These are phyloP conservation scores for Mastacembelus armatus DNA, from an alignment of 2,797 vertebrate genomes.

Conservation along the genomic window DNA sequence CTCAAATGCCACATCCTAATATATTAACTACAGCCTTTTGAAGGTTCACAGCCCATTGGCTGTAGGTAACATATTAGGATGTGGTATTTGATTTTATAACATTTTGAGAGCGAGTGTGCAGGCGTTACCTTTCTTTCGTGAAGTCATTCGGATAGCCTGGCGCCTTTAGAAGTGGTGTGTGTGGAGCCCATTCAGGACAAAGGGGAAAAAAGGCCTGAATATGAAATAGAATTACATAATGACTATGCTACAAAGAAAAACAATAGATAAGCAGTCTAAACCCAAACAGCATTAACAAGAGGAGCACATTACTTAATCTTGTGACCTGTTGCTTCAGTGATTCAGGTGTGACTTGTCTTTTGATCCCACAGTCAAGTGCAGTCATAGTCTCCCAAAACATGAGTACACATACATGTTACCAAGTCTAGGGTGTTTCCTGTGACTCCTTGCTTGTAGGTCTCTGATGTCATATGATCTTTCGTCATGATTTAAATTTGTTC, in stretches of 20 bases:
- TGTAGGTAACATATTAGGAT: no score
- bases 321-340: conserved; percentile 54
- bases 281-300: conserved; percentile 17
- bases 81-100: no score
- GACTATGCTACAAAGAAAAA: conserved; percentile 17
- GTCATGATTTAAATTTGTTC: conserved; percentile 42
- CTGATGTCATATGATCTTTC: conserved; percentile 59
- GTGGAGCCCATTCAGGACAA: no score
- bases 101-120: no score
- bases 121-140: no score
- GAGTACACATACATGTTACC: conserved; percentile 52
- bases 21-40: no score
- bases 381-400: conserved; percentile 57
- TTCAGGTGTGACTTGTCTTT: conserved; percentile 68
- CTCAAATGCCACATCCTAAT: no score
- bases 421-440: conserved; percentile 77
- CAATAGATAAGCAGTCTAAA: background rate
- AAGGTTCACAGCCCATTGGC: no score
- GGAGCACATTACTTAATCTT: conserved; percentile 13
- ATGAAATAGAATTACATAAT: background rate
- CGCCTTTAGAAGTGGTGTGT: no score
- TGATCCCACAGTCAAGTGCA: conserved; percentile 63
- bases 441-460: conserved; percentile 47
- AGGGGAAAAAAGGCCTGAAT: background rate
- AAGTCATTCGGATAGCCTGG: no score